phyloP scores from a whole-genome alignment of 1,140 invertebrate genomes.

The Drosophila jambulina region DNA sequence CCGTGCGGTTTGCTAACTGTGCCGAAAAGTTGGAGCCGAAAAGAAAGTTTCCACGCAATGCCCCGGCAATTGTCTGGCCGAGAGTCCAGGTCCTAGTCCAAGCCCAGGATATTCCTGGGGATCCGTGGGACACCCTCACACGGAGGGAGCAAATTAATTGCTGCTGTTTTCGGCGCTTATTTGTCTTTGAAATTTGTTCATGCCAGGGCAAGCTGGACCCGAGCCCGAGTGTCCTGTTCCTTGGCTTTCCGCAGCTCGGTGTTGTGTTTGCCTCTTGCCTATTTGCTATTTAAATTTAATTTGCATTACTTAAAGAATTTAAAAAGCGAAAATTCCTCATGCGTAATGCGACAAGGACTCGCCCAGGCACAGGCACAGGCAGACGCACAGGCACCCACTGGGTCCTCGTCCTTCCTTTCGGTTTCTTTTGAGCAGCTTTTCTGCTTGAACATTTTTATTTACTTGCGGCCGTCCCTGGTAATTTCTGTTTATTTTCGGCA shows the following conservation, averaged over 20 bases:
- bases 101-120: constrained; percentile 20
- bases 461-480: constrained; percentile 67
- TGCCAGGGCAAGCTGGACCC: constrained; percentile 45
- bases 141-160: constrained; percentile 77
- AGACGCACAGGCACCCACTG: constrained; percentile 1
- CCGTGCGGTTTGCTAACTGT: constrained; percentile 72
- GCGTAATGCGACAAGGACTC: constrained; percentile 61
- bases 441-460: constrained; percentile 82
- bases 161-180: constrained; percentile 83
- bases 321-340: constrained; percentile 80
- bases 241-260: constrained; percentile 38
- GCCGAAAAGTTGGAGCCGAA: constrained; percentile 68
- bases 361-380: not conserved
- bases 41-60: constrained; percentile 52
- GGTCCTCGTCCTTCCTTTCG: constrained; percentile 27
- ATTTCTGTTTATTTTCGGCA: constrained; percentile 80
- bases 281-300: constrained; percentile 84
- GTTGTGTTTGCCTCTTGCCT: constrained; percentile 69
- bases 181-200: constrained; percentile 84
- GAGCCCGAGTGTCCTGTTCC: constrained; percentile 43
- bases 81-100: constrained; percentile 33
- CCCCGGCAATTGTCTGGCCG: constrained; percentile 69
- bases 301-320: constrained; percentile 84
- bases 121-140: constrained; percentile 46
- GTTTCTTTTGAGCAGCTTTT: constrained; percentile 75